A percentile compares a stretch with the other conserved stretches of the same genome.
These are phyloP conservation scores for Gallinago stenura DNA, from an alignment of 2,797 vertebrate species.

Conservation along the genomic window DNA sequence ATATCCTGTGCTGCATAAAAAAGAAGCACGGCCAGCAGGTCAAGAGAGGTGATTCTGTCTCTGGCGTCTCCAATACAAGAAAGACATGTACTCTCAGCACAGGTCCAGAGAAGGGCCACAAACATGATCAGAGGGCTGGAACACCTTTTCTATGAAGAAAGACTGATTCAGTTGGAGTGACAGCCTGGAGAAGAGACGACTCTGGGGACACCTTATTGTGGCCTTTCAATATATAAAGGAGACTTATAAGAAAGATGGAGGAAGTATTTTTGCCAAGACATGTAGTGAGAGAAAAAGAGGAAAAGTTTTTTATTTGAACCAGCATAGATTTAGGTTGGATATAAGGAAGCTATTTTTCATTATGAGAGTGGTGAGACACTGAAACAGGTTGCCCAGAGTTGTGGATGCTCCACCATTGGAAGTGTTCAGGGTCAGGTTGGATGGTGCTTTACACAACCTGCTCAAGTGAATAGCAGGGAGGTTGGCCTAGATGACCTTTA, in stretches of 20 bases:
- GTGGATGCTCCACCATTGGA: neutral
- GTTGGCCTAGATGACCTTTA: neutral
- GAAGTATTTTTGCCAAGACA: neutral
- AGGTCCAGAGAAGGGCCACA: neutral
- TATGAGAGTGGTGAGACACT: neutral
- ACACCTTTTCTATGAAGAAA: neutral
- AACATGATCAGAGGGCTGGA: neutral
- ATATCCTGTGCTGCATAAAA: neutral
- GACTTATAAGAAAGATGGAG: rapidly evolving
- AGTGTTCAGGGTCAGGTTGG: neutral
- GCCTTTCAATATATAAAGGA: neutral
- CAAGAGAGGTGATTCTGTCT: neutral
- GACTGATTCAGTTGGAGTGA: neutral
- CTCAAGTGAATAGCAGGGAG: neutral
- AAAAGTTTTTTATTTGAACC: neutral
- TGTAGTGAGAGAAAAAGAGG: neutral
- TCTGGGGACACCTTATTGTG: neutral
- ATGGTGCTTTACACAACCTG: neutral
- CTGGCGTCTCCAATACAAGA: neutral
- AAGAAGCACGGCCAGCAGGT: neutral
- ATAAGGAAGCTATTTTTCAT: neutral
- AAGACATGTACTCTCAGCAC: neutral
- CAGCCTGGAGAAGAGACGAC: neutral
- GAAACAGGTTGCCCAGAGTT: neutral
- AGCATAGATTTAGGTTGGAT: neutral